Evolutionary conservation across 1,140 invertebrate species (phyloP).

Genomic region (Antheraea pernyi): DNA sequence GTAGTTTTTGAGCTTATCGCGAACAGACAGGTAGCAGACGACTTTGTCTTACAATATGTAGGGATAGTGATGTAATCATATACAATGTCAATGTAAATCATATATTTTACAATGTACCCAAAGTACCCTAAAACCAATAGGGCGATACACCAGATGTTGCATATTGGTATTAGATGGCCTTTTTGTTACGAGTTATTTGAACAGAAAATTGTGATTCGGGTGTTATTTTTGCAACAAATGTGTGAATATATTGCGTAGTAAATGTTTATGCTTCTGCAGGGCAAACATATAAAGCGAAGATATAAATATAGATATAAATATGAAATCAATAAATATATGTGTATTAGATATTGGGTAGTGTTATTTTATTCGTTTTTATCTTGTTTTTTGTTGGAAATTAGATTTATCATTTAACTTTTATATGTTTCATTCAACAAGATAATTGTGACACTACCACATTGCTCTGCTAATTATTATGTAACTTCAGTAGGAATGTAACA

Average conservation of each 20-base stretch:
- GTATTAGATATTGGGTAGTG: too few relatives aligned
- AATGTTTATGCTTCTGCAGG: not conserved
- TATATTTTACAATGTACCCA: not conserved
- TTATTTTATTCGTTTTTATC: not conserved
- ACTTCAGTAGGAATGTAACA: too few relatives aligned
- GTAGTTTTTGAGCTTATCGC: too few relatives aligned
- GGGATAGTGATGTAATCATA: not conserved
- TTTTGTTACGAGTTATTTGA: constrained; percentile 3
- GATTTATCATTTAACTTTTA: too few relatives aligned
- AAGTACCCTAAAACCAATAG: not conserved
- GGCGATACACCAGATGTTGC: constrained; percentile 7
- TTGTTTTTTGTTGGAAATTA: too few relatives aligned
- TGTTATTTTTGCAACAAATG: not conserved
- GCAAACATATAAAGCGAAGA: not conserved
- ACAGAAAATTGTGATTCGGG: constrained; percentile 4
- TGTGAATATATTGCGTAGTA: constrained; percentile 4
- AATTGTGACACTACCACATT: too few relatives aligned
- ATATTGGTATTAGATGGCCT: constrained; percentile 10
- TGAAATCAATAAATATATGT: too few relatives aligned
- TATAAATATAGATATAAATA: not conserved
- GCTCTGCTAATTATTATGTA: too few relatives aligned
- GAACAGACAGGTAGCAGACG: too few relatives aligned
- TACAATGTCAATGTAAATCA: not conserved
- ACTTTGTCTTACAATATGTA: too few relatives aligned
- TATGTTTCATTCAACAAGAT: too few relatives aligned